phyloP scores from a whole-genome alignment of 1,140 invertebrate genomes.

The Steinernema feltiae region DNA sequence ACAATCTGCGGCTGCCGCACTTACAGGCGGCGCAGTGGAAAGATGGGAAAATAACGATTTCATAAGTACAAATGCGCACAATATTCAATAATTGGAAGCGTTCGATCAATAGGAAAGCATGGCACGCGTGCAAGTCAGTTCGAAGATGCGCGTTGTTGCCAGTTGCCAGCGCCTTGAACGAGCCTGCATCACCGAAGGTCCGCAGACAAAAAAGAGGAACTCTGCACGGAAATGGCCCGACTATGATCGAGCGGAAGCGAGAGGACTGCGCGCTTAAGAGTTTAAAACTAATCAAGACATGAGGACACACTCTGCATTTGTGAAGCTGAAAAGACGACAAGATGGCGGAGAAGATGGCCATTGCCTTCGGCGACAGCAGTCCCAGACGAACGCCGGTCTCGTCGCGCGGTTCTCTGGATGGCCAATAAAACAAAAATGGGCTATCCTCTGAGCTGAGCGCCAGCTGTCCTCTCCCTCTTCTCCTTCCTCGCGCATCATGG shows the following conservation, averaged over 20 bases:
- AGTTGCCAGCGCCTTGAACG: neutral
- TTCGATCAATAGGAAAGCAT: neutral
- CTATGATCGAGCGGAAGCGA: neutral
- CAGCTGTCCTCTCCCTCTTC: conserved; percentile 11
- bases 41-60: neutral
- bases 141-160: neutral
- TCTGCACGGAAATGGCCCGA: neutral
- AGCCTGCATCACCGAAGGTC: too few species aligned
- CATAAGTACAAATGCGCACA: neutral
- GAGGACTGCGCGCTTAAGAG: neutral
- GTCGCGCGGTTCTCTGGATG: conserved; percentile 13
- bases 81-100: neutral
- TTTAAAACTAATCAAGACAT: conserved; percentile 14
- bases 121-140: neutral
- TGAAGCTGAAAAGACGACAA: neutral
- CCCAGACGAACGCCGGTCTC: conserved; percentile 11
- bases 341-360: neutral
- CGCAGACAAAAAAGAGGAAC: neutral
- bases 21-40: too few species aligned
- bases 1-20: too few species aligned
- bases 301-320: neutral
- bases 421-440: conserved; percentile 15
- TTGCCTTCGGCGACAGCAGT: neutral
- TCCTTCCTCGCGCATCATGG: neutral
- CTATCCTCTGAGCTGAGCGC: conserved; percentile 3